Percentiles rank a stretch among this genome's conserved stretches.
Conservation (phyloP, 1,140 invertebrate genomes). For the Battus philenor region DNA sequence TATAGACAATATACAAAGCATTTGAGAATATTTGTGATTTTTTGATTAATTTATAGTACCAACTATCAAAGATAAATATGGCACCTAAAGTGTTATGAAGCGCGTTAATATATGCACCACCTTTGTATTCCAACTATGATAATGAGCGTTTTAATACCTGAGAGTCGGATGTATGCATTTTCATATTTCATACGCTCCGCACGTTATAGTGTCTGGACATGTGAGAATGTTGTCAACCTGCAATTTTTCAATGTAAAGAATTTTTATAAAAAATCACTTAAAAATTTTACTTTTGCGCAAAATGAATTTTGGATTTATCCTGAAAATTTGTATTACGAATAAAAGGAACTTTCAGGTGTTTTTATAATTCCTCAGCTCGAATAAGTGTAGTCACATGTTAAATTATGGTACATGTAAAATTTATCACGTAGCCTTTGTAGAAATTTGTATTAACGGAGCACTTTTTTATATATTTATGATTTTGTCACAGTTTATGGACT, state of each 20-base stretch:
- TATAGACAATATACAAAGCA: no score
- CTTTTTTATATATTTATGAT: no score
- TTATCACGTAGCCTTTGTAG: no score
- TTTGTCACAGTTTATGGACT: no score
- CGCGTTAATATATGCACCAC: conserved; percentile 26
- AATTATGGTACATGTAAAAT: no score
- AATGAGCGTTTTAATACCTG: conserved; percentile 27
- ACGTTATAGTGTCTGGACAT: neutral
- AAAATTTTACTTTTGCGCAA: neutral
- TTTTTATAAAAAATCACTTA: neutral
- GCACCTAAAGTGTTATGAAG: conserved; percentile 16
- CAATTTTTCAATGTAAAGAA: conserved; percentile 9
- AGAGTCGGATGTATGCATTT: conserved; percentile 24
- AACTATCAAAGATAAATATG: conserved; percentile 25
- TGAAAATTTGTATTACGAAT: no score
- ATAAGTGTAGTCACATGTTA: no score
- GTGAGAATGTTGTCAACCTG: conserved; percentile 5
- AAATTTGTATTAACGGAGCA: no score
- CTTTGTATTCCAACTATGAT: conserved; percentile 18
- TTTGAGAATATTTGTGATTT: no score
- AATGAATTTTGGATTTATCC: no score
- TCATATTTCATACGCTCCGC: conserved; percentile 19
- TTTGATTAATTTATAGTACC: neutral
- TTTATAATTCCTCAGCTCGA: no score
- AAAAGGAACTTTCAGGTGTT: no score